Conservation (phyloP, 2,113 vertebrate genomes). For the Copsychus sechellarum region DNA sequence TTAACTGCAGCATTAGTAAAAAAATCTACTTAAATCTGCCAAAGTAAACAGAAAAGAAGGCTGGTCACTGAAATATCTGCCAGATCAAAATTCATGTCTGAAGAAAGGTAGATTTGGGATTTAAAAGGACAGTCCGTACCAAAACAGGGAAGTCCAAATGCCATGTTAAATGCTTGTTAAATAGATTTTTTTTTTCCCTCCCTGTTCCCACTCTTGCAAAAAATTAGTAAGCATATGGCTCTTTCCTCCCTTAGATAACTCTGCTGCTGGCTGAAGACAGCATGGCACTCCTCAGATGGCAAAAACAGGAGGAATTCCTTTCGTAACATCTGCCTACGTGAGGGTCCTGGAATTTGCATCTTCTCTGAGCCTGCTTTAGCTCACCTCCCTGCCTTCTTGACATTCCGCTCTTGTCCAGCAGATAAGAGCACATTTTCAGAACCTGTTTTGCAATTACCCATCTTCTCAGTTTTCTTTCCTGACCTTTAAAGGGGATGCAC, state of each 20-base stretch:
- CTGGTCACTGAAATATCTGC: background rate
- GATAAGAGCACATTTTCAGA: slow-evolving; percentile 59
- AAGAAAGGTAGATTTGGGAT: background rate
- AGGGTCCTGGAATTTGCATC: slow-evolving; percentile 38
- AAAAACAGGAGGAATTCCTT: slow-evolving; percentile 42
- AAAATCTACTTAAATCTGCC: background rate
- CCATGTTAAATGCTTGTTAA: background rate
- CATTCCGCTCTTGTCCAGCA: slow-evolving; percentile 33
- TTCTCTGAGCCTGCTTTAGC: slow-evolving; percentile 54
- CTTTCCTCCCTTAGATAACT: background rate
- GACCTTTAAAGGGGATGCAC: slow-evolving; percentile 60
- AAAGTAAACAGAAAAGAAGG: background rate
- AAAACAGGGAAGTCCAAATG: background rate
- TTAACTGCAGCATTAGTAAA: background rate
- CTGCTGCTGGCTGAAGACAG: background rate
- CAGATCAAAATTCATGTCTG: background rate
- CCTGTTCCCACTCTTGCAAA: background rate
- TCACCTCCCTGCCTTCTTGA: slow-evolving; percentile 42
- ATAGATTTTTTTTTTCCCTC: background rate
- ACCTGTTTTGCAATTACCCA: slow-evolving; percentile 51
- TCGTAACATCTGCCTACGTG: slow-evolving; percentile 35
- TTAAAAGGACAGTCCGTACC: background rate
- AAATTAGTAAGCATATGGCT: background rate
- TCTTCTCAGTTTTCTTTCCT: slow-evolving; percentile 52
- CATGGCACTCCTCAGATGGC: background rate